Evolutionary conservation across 2,113 vertebrate species (phyloP), one percentile per base, ranked within the genome.

Genomic region (Solea solea): DNA sequence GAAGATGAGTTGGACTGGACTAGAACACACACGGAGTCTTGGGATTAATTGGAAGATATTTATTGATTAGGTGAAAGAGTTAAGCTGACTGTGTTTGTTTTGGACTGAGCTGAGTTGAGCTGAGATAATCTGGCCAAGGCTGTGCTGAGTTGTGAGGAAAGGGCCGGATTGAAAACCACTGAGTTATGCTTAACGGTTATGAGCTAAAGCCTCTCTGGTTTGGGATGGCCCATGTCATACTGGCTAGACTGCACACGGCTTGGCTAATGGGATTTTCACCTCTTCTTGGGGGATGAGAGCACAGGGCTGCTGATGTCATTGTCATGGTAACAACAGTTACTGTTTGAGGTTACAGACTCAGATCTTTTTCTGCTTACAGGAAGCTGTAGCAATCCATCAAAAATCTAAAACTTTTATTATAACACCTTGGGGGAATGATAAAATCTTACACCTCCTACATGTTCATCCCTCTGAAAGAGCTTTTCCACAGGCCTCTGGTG

Each of bases 321-420:
- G 66, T 76, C 82, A 85, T 84, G 80, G 86, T 72, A 86, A 88
- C 86, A 60, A 41, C 57, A 62, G 79, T 78, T 76, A 72, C 42
- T 84, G 83, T 80, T 88, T 76, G 3, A 85, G 62, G 21, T 56
- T 57, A 28, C 68, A 74, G 67, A 78, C 69, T 85, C 14, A 75
- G 82, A 69, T 65, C 25, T 49, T 56, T 57, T 40, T 34, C 78
- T 73, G 67, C 79, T 81, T 73, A 84, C 83, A 87, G 86, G 81
- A 91, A 90, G 77, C 81, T 60, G 44, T n/a, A 78, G 88, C 75
- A 67, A 90, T 92, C 86, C 74, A 81, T 90, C 88, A 81, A 72
- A 89, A 80, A 28, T 72, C 63, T 15, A 53, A 69, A 80, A 52
- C 54, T 61, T 64, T 82, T 84, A 68, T 86, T 79, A 77, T 64